Evolutionary conservation across 2,113 vertebrate species (phyloP).

Genomic region (Cavia porcellus): DNA sequence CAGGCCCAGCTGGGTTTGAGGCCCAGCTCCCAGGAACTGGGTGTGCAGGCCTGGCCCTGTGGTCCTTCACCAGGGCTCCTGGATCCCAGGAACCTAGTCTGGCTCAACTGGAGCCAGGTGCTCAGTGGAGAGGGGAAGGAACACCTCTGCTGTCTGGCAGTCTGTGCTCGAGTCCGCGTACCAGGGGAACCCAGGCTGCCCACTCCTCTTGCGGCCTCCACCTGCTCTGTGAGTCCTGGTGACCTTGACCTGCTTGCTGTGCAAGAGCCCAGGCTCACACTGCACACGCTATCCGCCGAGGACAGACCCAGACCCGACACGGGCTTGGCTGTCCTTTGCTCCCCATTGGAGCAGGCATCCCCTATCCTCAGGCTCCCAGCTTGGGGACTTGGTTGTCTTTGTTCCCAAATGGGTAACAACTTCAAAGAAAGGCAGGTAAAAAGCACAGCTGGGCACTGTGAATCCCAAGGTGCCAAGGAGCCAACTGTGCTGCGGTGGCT

Average conservation of each 20-base stretch:
- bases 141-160: neutral
- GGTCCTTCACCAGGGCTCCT: too few relatives aligned
- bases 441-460: neutral
- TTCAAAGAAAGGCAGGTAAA: neutral
- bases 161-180: too few relatives aligned
- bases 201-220: too few relatives aligned
- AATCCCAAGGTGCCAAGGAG: neutral
- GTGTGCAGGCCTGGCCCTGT: neutral
- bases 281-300: neutral
- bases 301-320: neutral
- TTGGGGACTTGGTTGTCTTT: accelerated
- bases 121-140: neutral
- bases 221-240: neutral
- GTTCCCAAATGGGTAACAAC: neutral
- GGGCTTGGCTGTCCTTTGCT: accelerated
- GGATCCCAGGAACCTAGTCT: accelerated
- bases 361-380: accelerated
- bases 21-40: neutral
- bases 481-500: neutral
- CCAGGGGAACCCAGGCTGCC: too few relatives aligned
- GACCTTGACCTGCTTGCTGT: too few relatives aligned
- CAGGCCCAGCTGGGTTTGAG: neutral
- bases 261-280: neutral
- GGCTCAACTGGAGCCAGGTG: neutral
- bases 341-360: accelerated